These are phyloP conservation scores for Aptenodytes patagonicus DNA, from an alignment of 2,113 vertebrate species.

Conservation along the genomic window DNA sequence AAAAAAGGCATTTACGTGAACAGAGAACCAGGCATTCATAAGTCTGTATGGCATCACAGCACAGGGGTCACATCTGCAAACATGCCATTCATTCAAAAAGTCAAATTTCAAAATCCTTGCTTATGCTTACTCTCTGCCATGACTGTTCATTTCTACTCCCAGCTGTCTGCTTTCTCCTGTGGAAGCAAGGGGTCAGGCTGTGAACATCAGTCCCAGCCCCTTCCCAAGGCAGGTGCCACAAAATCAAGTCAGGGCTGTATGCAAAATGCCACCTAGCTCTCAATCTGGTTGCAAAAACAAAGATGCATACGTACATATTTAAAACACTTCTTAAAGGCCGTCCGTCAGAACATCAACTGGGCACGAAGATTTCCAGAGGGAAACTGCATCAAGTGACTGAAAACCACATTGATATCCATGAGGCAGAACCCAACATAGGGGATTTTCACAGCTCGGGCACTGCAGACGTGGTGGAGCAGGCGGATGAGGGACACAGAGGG, in stretches of 20 bases:
- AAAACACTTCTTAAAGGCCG: background rate
- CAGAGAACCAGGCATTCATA: background rate
- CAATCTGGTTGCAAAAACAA: background rate
- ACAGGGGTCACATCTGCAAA: background rate
- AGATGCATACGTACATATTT: background rate
- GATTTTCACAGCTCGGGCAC: background rate
- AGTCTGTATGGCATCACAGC: background rate
- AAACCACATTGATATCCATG: background rate
- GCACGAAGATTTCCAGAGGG: background rate
- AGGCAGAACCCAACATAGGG: background rate
- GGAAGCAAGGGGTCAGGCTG: background rate
- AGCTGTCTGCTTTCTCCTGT: background rate
- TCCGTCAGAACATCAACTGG: background rate
- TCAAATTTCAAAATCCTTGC: background rate
- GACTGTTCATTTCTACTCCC: background rate
- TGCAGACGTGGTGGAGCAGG: rapidly evolving
- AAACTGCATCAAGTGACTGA: background rate
- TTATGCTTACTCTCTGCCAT: background rate
- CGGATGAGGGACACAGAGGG: background rate
- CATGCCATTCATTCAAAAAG: background rate
- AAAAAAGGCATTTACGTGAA: background rate
- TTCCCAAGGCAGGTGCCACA: background rate
- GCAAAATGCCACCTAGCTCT: background rate
- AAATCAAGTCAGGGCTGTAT: background rate
- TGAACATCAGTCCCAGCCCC: background rate